Evolutionary conservation across 2,797 vertebrate genomes (phyloP).

Genomic region (Halcyon smyrnensis): DNA sequence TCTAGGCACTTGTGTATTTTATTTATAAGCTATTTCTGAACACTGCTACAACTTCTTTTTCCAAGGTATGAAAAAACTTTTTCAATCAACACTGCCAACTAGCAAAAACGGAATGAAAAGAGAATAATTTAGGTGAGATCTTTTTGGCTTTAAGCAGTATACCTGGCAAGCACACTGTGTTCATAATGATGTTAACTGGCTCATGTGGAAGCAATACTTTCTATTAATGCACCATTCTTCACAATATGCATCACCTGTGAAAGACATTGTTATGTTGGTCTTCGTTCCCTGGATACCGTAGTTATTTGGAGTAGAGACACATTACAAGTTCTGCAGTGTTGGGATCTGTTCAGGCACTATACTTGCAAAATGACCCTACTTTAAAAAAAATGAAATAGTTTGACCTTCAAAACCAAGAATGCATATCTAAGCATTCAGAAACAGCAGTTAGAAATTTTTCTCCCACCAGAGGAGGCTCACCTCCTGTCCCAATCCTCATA

Average conservation of each 20-base stretch:
- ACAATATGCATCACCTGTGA: background rate
- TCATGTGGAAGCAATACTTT: background rate
- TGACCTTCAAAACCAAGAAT: background rate
- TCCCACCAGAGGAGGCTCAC: background rate
- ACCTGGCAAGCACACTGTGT: background rate
- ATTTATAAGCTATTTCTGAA: background rate
- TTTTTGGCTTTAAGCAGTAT: background rate
- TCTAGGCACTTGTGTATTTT: background rate
- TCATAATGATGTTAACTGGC: background rate
- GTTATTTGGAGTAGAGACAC: background rate
- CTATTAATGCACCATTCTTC: background rate
- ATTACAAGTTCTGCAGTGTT: background rate
- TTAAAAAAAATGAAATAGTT: background rate
- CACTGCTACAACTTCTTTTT: background rate
- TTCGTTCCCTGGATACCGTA: background rate
- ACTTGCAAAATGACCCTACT: background rate
- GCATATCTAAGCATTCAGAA: background rate
- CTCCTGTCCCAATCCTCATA: background rate
- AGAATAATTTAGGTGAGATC: background rate
- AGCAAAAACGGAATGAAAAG: background rate
- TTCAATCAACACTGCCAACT: background rate
- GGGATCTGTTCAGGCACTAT: background rate
- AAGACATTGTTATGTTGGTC: background rate
- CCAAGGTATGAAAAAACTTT: background rate
- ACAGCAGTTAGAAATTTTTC: background rate